Base-by-base conservation (phyloP, 2,888 invertebrate genomes). In the Iselma pallidipennis region DNA sequence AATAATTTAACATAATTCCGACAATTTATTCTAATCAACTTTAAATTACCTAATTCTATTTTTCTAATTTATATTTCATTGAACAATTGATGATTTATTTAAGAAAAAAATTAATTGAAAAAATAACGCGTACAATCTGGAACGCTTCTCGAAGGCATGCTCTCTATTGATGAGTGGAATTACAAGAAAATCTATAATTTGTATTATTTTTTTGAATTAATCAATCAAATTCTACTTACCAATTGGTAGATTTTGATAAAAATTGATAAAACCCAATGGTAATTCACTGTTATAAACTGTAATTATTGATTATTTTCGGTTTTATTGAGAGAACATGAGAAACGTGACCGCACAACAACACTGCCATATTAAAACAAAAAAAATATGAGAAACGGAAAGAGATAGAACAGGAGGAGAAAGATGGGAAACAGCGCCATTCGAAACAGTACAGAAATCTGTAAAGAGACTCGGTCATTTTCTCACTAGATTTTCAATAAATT, bases 291-390 rank as follows among this genome's bases (percentile, higher is more conserved):
- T 70, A 67, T 66, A 69, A 67, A 53, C 51, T 54, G 54, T 45
- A 62, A 58, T 63, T 64, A 56, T 56, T 57, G 59, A 53, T 68
- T 68, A 65, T 64, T 65, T 56, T 55, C 65, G 63, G 66, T 57
- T 65, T 68, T 68, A 68, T 29, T 28, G 16, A 19, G 28, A 50
- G 10, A 63, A 63, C 68, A 69, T 63, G 56, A 71, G 62, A 72
- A 71, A 71, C 67, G 69, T 68, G 71, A 63, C 61, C 60, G 65
- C 26, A 59, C 12, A 56, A 56, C 63, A 59, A 61, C 58, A 64
- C 67, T 69, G 69, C 71, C 72, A 72, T 71, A 70, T 70, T 71
- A 69, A 48, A 64, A 66, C 66, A 66, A 69, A 68, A 59, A 57
- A 56, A 21, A 21, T 12, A 21, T 16, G 49, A 49, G 7, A 9